Conservation (phyloP, 2,888 invertebrate genomes). For the Spisula solida region DNA sequence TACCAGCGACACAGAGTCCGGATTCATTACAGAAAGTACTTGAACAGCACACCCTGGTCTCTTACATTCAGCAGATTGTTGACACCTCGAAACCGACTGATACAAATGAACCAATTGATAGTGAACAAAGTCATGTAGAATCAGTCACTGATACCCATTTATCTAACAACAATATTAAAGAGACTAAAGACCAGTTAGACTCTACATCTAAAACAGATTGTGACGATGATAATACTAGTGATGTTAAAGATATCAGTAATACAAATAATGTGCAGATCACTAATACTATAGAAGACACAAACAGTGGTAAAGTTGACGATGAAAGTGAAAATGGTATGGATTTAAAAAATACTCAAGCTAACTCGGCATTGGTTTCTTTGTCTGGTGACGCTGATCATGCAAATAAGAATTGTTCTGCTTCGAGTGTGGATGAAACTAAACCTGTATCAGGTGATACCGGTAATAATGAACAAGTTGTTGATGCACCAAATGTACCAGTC, state of each 20-base stretch:
- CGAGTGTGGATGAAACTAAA: background rate
- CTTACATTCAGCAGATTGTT: slow-evolving; percentile 65
- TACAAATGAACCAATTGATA: background rate
- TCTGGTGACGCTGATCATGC: background rate
- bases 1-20: slow-evolving; percentile 44
- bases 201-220: background rate
- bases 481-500: background rate
- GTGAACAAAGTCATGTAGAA: background rate
- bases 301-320: background rate
- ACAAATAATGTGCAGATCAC: background rate
- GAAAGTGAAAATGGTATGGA: background rate
- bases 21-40: slow-evolving; percentile 57
- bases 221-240: background rate
- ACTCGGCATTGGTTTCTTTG: background rate
- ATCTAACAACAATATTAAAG: background rate
- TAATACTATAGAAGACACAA: background rate
- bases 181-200: background rate
- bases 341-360: background rate
- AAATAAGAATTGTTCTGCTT: background rate
- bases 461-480: background rate
- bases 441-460: background rate
- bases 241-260: background rate
- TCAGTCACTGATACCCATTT: background rate
- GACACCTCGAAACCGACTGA: slow-evolving; percentile 4
- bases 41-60: slow-evolving; percentile 61